These are phyloP conservation scores for Leptura quadrifasciata DNA, from an alignment of 2,888 invertebrate species.

Conservation along the genomic window DNA sequence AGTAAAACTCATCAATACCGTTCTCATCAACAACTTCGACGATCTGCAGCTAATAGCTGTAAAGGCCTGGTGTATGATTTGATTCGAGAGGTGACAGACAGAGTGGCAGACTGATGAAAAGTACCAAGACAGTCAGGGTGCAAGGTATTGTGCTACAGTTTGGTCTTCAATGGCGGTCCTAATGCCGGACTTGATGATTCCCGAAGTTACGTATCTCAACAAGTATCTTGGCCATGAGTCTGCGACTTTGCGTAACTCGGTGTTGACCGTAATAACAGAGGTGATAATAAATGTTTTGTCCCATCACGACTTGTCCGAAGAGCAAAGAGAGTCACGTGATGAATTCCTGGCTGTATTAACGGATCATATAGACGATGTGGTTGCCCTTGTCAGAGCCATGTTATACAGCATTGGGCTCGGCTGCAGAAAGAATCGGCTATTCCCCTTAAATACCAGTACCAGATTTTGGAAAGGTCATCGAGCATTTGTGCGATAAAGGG, in stretches of 20 bases:
- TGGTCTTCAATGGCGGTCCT: constrained; percentile 68
- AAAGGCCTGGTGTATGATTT: constrained; percentile 84
- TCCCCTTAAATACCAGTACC: constrained; percentile 82
- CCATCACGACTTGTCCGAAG: constrained; percentile 77
- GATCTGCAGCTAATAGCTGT: too few species aligned
- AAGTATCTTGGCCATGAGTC: constrained; percentile 74
- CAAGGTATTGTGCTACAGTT: constrained; percentile 66
- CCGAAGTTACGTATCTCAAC: constrained; percentile 69
- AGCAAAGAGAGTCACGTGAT: constrained; percentile 76
- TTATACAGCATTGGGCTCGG: constrained; percentile 77
- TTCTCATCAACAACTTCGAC: too few species aligned
- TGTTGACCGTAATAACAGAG: constrained; percentile 88
- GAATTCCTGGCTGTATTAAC: constrained; percentile 87
- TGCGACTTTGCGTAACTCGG: constrained; percentile 85
- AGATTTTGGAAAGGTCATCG: constrained; percentile 81
- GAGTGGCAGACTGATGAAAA: constrained; percentile 79
- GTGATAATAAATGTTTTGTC: constrained; percentile 84
- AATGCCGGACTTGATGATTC: constrained; percentile 70
- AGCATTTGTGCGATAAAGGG: constrained; percentile 88
- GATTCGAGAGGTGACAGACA: constrained; percentile 83
- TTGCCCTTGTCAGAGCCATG: constrained; percentile 91
- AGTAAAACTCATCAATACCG: too few species aligned
- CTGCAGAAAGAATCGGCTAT: constrained; percentile 87
- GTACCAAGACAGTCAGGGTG: constrained; percentile 71
- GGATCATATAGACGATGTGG: constrained; percentile 89